Base-by-base conservation (phyloP, 2,888 invertebrate species). In the Myopa tessellatipennis region DNA sequence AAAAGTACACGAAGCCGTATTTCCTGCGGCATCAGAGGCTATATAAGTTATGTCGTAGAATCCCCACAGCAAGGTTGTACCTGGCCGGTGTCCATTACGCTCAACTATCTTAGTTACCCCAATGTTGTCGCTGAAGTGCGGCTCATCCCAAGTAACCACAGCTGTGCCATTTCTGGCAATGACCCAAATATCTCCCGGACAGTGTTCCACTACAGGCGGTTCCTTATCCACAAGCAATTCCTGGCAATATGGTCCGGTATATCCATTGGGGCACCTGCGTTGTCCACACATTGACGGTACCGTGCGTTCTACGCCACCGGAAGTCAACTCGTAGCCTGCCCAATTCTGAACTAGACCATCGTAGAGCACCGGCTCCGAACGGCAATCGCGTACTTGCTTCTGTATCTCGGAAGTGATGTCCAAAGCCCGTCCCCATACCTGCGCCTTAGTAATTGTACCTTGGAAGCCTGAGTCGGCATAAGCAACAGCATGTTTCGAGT, bases 121-220 rank as follows among this genome's bases (percentile, higher is more conserved):
- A 65, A 96, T 94, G 85, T 97, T 97, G 85, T 98, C 97, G 82
- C 94, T 95, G 87, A 97, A 97, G 79, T 94, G 93, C 0, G 97
- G 97, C 82, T 96, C 95, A 85, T 97, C 97, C 97, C 97, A 98
- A 26, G 92, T 94, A 0, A 97, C 97, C 76, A 95, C 92, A 0
- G 97, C 94, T 0, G 97, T 96, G 74, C 96, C 97, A 84, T 97
- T 97, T 87, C 95, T 95, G 10, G 96, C 96, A 82, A 97, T 96
- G 1, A 98, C 95, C 96, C 97, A 98, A 74, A 98, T 90, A 89
- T 98, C 98, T 16, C 96, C 96, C 7, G 98, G 98, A 83, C 98
- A 98, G 84, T 96, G 94, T 80, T 96, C 95, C 0, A 96, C 94
- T 83, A 93, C 92, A 8, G 98, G 98, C 81, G 97, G 92, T 82